Base-by-base conservation (phyloP, 2,888 invertebrate species). In the Tupiocoris notatus region DNA sequence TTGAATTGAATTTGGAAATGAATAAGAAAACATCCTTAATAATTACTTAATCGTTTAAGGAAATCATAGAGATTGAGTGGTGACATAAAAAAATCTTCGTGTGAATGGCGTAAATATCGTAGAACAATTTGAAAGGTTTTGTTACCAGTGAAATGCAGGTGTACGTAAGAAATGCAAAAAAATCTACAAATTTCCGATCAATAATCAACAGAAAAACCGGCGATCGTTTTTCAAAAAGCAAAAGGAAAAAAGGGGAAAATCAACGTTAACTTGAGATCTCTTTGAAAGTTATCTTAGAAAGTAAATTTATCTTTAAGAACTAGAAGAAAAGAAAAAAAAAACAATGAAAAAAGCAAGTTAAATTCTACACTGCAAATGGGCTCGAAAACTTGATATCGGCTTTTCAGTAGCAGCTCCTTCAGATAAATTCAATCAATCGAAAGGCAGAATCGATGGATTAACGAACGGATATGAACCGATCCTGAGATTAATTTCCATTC, bases 61-160 rank as follows among this genome's bases (percentile, higher is more conserved):
- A 73, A 77, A 65, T 75, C 64, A 67, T 66, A 54, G 67, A 67
- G 65, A 24, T 67, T 54, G 74, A 64, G 64, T 54, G 64, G 64
- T n/a, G 22, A 63, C 18, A 70, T 61, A 76, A 77, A 78, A 75
- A 74, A 75, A 77, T 25, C 57, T 66, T 67, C 56, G 70, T 70
- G 58, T 70, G 70, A 70, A 70, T 70, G 70, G 70, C 54, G 70
- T 70, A 75, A 77, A 73, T 67, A 67, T 67, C 68, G 76, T 75
- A 78, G 63, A 59, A 59, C 70, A 70, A 59, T 70, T 70, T 70
- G 58, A 76, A 76, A 73, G 78, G 76, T 78, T 79, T 78, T 77
- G 76, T 77, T 78, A 73, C 77, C 77, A 79, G 74, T 77, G 65
- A 77, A 80, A 80, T 80, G 80, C 80, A 79, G 78, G 80, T 80